phyloP scores from a whole-genome alignment of 1,140 invertebrate genomes.

The Neodiprion lecontei region DNA sequence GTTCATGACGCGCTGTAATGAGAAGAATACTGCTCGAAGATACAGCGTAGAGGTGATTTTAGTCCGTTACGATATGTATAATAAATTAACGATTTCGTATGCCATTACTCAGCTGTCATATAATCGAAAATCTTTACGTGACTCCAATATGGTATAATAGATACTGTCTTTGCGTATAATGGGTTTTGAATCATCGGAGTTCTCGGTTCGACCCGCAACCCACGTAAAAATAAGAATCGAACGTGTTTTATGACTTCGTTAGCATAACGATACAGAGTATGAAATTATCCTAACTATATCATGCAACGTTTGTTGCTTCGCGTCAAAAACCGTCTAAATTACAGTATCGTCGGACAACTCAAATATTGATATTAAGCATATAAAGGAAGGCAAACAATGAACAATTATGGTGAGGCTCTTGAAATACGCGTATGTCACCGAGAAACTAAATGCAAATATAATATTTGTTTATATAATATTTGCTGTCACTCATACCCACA shows the following conservation, averaged over 20 bases:
- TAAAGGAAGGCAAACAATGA: not conserved
- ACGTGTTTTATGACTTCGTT: not conserved
- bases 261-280: not conserved
- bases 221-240: slow-evolving; percentile 11
- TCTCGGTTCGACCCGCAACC: slow-evolving; percentile 11
- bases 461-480: too few relatives aligned
- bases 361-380: not conserved
- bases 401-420: not conserved
- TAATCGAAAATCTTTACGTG: too few relatives aligned
- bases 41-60: too few relatives aligned
- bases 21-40: too few relatives aligned
- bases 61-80: too few relatives aligned
- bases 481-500: too few relatives aligned
- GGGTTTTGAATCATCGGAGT: slow-evolving; percentile 11
- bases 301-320: not conserved
- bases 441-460: too few relatives aligned
- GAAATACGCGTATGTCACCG: too few relatives aligned
- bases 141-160: too few relatives aligned
- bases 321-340: not conserved
- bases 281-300: not conserved
- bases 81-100: too few relatives aligned
- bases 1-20: too few relatives aligned
- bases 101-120: too few relatives aligned
- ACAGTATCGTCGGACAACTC: not conserved
- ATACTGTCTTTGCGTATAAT: not conserved